Base-by-base conservation (phyloP, 2,113 vertebrate genomes). In the Nematolebias whitei region DNA sequence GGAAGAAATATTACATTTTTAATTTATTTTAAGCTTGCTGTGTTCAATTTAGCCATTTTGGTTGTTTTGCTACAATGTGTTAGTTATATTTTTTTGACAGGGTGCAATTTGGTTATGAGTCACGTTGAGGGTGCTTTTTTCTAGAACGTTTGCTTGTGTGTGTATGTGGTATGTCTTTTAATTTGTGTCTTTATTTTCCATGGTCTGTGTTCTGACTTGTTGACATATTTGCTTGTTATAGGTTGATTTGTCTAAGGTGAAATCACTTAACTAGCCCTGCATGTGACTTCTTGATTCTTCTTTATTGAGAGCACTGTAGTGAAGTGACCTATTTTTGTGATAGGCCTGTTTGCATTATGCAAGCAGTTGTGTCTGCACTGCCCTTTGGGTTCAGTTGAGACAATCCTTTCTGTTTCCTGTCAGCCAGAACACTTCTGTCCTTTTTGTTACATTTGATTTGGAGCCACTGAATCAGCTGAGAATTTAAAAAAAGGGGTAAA, bases 321-420 rank as follows among this genome's bases (percentile, higher is more conserved):
- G 24, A 16, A 39, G 45, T 77, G 85, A 85, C 88, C 82, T 63
- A 74, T 60, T 83, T 87, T 63, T 68, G 57, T 2, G 6, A n/a
- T 35, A n/a, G 20, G 16, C 16, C 26, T 60, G 62, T 84, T 72
- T 74, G 55, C 24, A 29, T 69, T 85, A 48, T 20, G 11, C 44
- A 77, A 82, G 73, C 24, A 52, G 32, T 67, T 38, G 39, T 47
- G 16, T 75, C 59, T 55, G 26, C 11, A 7, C 18, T 44, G 5
- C 20, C 22, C 23, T 24, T 20, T 55, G 45, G 64, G 56, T 80
- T 68, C 81, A 43, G 74, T 63, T 67, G 58, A 50, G 52, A 24
- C 57, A 43, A 4, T 26, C 12, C 11, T 38, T 32, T 63, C 47
- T n/a, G 10, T 68, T 82, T 86, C 68, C 73, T 82, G 49, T 64